Conservation (phyloP, 2,113 vertebrate genomes). For the Otis tarda region DNA sequence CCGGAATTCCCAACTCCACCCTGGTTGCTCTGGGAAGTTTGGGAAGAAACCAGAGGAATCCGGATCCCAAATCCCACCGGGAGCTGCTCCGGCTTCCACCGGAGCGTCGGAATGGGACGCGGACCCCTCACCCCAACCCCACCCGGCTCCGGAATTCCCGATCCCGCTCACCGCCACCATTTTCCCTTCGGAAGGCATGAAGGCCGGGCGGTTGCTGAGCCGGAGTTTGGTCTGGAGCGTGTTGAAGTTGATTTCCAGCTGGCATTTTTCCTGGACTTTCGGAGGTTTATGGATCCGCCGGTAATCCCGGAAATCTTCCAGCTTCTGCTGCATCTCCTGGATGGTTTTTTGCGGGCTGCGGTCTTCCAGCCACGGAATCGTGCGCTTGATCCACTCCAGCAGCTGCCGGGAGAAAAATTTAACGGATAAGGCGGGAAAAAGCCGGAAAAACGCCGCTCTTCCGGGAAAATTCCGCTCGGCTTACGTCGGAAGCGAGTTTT, state of each 20-base stretch:
- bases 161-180: slow-evolving; percentile 86
- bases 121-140: too few relatives aligned
- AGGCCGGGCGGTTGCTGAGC: slow-evolving; percentile 91
- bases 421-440: too few relatives aligned
- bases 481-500: too few relatives aligned
- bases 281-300: slow-evolving; percentile 90
- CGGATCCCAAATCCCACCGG: too few relatives aligned
- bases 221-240: slow-evolving; percentile 95
- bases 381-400: slow-evolving; percentile 92
- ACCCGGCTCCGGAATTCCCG: too few relatives aligned
- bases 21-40: too few relatives aligned
- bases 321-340: slow-evolving; percentile 92
- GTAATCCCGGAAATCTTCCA: slow-evolving; percentile 95
- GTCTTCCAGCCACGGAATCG: slow-evolving; percentile 94
- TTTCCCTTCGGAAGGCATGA: slow-evolving; percentile 94
- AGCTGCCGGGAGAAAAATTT: slow-evolving; percentile 69
- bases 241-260: slow-evolving; percentile 98
- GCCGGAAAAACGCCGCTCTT: too few relatives aligned
- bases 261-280: slow-evolving; percentile 94
- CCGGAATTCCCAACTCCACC: too few relatives aligned
- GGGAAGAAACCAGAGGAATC: too few relatives aligned
- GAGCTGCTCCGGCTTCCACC: too few relatives aligned
- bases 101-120: too few relatives aligned
- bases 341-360: slow-evolving; percentile 90
- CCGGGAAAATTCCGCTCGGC: too few relatives aligned